Evolutionary conservation across 2,888 invertebrate species (phyloP).

Genomic region (Plemyria rubiginata): DNA sequence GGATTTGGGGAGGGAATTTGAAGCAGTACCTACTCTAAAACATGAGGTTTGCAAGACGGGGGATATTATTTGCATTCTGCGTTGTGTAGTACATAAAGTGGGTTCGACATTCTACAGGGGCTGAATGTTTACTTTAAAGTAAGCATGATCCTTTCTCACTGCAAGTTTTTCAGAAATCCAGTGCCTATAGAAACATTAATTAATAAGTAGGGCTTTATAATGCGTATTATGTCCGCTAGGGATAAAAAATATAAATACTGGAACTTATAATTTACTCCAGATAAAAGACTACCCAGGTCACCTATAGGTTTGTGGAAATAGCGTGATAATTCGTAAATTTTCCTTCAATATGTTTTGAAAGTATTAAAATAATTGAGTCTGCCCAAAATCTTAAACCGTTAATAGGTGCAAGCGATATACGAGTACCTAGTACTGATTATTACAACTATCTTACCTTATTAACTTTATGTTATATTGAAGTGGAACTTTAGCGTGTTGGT

Average conservation of each 20-base stretch:
- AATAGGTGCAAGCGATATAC: neutral
- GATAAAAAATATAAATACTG: too few species aligned
- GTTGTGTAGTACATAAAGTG: conserved; percentile 48
- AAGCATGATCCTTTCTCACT: conserved; percentile 44
- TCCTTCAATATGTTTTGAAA: too few species aligned
- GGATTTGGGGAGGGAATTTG: conserved; percentile 27
- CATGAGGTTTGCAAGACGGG: conserved; percentile 39
- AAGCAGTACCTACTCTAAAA: conserved; percentile 37
- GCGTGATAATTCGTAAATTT: neutral
- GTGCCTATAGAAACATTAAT: too few species aligned
- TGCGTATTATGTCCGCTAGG: too few species aligned
- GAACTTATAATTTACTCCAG: too few species aligned
- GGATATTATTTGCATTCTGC: conserved; percentile 42
- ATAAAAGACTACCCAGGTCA: too few species aligned
- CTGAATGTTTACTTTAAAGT: conserved; percentile 66
- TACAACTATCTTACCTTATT: too few species aligned
- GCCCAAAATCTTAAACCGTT: neutral
- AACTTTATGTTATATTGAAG: neutral
- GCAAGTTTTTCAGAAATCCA: too few species aligned
- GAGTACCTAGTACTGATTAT: neutral
- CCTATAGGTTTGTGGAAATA: neutral
- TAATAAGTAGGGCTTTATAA: too few species aligned
- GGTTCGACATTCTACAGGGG: conserved; percentile 59
- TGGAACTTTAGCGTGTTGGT: conserved; percentile 2
- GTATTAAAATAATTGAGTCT: neutral